phyloP scores from a whole-genome alignment of 2,113 vertebrate genomes.

The Corythoichthys haematopterus region DNA sequence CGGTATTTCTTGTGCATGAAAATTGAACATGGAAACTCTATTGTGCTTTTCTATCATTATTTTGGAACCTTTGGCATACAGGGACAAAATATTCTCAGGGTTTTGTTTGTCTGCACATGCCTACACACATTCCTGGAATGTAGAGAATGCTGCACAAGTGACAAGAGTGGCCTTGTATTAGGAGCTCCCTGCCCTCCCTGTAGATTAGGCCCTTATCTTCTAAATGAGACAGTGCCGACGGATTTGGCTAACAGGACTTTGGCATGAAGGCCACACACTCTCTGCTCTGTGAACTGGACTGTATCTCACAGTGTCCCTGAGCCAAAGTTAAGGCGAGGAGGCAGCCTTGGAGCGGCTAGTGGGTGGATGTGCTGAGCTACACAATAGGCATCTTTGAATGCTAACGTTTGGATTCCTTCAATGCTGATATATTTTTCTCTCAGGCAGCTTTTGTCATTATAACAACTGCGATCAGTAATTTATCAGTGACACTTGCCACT shows the following conservation, averaged over 20 bases:
- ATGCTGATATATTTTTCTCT: conserved; percentile 9
- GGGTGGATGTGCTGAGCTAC: conserved; percentile 44
- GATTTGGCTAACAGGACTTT: conserved; percentile 65
- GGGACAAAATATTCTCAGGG: conserved; percentile 35
- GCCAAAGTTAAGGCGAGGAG: conserved; percentile 43
- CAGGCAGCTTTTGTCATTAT: conserved; percentile 17
- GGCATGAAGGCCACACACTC: conserved; percentile 42
- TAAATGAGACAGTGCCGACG: conserved; percentile 67
- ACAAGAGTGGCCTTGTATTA: conserved; percentile 67
- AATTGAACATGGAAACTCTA: conserved; percentile 19
- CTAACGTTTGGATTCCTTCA: conserved; percentile 32
- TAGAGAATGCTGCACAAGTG: conserved; percentile 43
- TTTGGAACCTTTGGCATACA: conserved; percentile 22
- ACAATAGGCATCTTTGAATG: conserved; percentile 50
- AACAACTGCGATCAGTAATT: conserved; percentile 32
- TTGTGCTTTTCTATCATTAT: conserved; percentile 22
- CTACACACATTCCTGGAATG: conserved; percentile 64
- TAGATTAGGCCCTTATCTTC: conserved; percentile 70
- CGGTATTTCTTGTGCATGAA: background rate
- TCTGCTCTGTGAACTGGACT: conserved; percentile 40
- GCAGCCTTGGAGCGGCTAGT: conserved; percentile 59
- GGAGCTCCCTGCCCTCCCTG: conserved; percentile 54
- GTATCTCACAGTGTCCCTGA: conserved; percentile 49
- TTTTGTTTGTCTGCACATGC: conserved; percentile 60
- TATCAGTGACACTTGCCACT: conserved; percentile 15